Base-by-base conservation (phyloP, 2,797 vertebrate genomes). In the Clarias platycephalus region DNA sequence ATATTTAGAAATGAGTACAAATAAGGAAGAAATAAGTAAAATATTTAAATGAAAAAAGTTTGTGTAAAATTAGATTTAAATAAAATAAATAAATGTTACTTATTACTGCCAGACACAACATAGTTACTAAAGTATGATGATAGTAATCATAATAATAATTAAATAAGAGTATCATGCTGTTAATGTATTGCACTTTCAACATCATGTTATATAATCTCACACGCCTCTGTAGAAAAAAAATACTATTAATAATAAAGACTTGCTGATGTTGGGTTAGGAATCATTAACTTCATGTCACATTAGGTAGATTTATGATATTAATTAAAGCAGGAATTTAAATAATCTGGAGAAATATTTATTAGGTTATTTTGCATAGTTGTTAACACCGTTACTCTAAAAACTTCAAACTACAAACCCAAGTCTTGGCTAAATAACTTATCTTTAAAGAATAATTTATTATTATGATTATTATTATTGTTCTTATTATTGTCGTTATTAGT, bases 221-320 rank as follows among this genome's bases (percentile, higher is more conserved):
- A 44, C 15, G 4, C 31, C 6, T 70, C 3, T 40, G 34, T 9
- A 40, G 44, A 49, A 22, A 70, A 67, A 1, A 20, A 7, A 31
- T 5, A 20, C 34, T 34, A 67, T 67, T 34, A 67, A 20, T 66
- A 16, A 66, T 37, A 67, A 34, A 70, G 3, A 1, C 20, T 22
- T 22, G 22, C 37, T 24, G 37, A 24, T n/a, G 22, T 71, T 5
- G 37, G 7, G 10, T 53, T 71, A 15, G 18, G 34, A 24, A 70
- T 71, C 10, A n/a, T 53, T 49, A 26, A 72, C 13, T 26, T 72
- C 0, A 53, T 12, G 24, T 26, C 70, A 26, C 70, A 8, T 72
- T n/a, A 72, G 15, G 40, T 31, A 72, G 70, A 72, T 72, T 49
- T 28, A 74, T 28, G 16, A 71, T 13, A 24, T 71, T 71, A 71